Evolutionary conservation across 2,888 invertebrate genomes (phyloP), one percentile per base, ranked within the genome.

Genomic region (Campopleginae sp.): DNA sequence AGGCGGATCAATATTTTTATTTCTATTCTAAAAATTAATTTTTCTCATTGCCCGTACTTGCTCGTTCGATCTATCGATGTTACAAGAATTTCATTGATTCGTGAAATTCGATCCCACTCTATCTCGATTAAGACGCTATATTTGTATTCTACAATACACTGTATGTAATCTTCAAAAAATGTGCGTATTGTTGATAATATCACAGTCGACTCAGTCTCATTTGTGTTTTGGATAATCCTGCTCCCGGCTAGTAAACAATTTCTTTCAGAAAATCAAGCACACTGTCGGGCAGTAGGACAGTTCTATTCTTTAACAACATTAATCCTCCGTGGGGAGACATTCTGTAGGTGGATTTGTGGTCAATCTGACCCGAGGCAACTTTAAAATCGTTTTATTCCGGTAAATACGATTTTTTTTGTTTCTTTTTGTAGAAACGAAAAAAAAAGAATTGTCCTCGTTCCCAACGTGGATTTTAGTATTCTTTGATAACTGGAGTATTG

Each of bases 181-280:
- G 31, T 78, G 58, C 71, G 54, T 76, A 81, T 75, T 72, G 46
- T 81, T 84, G 48, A 27, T 48, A 63, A 79, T 80, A 88, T 88
- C 87, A 88, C 87, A 87, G 87, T 82, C 27, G 51, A 76, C 54
- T 88, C 87, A 87, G 86, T 87, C 86, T 88, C 84, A 85, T 83
- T 33, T n/a, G 46, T 66, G 31, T 58, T 19, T 44, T 33, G 27
- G 5, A 44, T 58, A 31, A 54, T 31, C 66, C 19, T 44, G 44
- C 17, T 38, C 27, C 23, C 19, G 14, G 14, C 68, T 5, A 12
- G 17, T 46, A 77, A 27, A 42, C 44, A 19, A 14, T n/a, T 58
- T 82, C 10, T 14, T 46, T 19, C n/a, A 63, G 27, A 65, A 48
- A 74, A 23, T 58, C 31, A 46, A 58, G 23, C 23, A 42, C 51